Base-by-base conservation (phyloP, 2,797 vertebrate species). In the Poeciliopsis paucimaculata region DNA sequence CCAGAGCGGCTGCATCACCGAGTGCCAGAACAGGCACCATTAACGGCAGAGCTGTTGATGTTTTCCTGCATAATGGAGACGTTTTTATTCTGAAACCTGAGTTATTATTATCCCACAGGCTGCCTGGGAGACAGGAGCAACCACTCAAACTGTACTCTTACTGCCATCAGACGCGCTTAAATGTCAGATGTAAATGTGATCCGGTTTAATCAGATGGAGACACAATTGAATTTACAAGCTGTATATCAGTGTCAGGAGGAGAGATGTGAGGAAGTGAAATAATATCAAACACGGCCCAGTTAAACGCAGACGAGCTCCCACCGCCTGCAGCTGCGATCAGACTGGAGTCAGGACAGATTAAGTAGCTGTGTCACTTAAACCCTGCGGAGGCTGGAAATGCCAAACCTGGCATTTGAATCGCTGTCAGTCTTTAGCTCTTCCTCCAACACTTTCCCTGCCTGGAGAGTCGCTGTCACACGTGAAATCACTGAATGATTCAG, bases 331-430 rank as follows among this genome's bases (percentile, higher is more conserved):
- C 39, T 71, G 78, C 31, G 60, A 84, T 88, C 80, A 39, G n/a
- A 83, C 34, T 13, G 2, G 51, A 81, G 55, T 82, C 71, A 71
- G 51, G 77, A 73, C 76, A 82, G 70, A 85, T 88, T 81, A 89
- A 88, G 78, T 75, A 82, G 82, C 77, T 82, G 71, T 84, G 83
- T 78, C 77, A 82, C 85, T 88, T 82, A 78, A 77, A 73, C 78
- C 90, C 90, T 86, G 89, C 82, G 66, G 90, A 89, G 90, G 74
- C 76, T 83, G 76, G 28, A 91, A 93, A 93, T 90, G 90, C 76
- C 91, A 92, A 88, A 87, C 23, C 0, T 81, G 80, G 72, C 86
- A 89, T 92, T 90, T 89, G 79, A 73, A 88, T 86, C 83, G 75
- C 79, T 78, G 83, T 86, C 82, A 68, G 64, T 68, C 34, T 81